Conservation (phyloP, 2,113 vertebrate species). For the Tringa solitaria region DNA sequence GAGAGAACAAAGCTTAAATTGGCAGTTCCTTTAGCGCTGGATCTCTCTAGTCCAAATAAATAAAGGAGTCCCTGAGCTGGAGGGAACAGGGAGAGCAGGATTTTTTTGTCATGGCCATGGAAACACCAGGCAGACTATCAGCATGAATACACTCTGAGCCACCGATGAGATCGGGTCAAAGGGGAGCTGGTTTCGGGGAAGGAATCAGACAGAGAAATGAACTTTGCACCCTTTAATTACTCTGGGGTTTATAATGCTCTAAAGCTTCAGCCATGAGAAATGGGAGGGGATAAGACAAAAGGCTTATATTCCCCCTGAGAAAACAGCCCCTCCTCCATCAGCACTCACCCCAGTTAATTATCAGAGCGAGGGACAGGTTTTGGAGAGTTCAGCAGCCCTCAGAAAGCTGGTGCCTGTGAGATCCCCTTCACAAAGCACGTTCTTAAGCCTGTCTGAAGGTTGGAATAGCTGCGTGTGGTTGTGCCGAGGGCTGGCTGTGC, state of each 20-base stretch:
- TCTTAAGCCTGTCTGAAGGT: neutral
- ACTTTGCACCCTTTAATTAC: constrained; percentile 37
- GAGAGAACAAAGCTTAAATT: neutral
- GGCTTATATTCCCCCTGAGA: neutral
- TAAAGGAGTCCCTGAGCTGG: constrained; percentile 11
- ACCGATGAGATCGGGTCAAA: neutral
- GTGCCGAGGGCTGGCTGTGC: neutral
- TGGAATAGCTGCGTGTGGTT: neutral
- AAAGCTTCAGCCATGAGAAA: neutral
- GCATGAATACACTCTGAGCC: neutral
- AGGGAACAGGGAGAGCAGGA: constrained; percentile 23
- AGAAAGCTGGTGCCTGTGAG: neutral
- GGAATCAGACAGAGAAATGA: neutral
- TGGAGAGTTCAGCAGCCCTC: neutral
- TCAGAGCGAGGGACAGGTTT: neutral
- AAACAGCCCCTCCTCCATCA: constrained; percentile 1
- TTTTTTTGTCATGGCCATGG: constrained; percentile 19
- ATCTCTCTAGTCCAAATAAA: constrained; percentile 1
- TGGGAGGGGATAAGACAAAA: neutral
- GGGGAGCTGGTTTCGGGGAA: neutral
- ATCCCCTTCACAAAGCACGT: neutral
- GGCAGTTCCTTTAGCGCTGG: neutral
- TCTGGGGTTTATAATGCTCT: neutral
- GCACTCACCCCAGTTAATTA: neutral
- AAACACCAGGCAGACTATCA: neutral